Base-by-base conservation (phyloP, 2,797 vertebrate species). In the Bradypodion pumilum region DNA sequence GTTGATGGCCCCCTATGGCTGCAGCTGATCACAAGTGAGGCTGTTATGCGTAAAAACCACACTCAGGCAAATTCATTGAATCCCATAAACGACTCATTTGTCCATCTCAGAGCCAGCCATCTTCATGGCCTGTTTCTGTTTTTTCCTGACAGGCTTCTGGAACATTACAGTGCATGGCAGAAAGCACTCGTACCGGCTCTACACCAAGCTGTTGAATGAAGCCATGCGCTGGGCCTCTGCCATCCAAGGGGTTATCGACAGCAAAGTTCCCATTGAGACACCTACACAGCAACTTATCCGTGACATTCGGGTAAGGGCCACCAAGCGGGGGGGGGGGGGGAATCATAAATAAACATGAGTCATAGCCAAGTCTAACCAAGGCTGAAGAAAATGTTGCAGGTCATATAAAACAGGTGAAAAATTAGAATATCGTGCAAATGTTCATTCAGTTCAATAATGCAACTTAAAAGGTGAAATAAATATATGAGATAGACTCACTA, bases 211-310 rank as follows among this genome's bases (percentile, higher is more conserved):
- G 90, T 89, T 98, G 90, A 98, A 98, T 0, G 98, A 98, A 93
- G 98, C 98, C 83, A 98, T 98, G 97, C 95, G 98, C 77, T 98
- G 98, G 98, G 94, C 97, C 2, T 97, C 97, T 2, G 97, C 98
- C 91, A 97, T 98, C 29, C 98, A 98, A 89, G 97, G 97, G 10
- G 97, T 96, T 40, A 98, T 98, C 78, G 98, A 98, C 95, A 97
- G 91, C 95, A 98, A 98, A 89, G 96, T 97, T 80, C 97, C 97
- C 92, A 98, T 98, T 23, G 97, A 98, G 95, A 98, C 98, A 0
- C 97, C 98, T 16, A 98, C 98, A 0, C 98, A 98, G 86, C 98
- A 98, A 10, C 97, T 98, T 88, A 98, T 98, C 92, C 96, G 96
- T 87, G 98, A 98, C 94, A 98, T 98, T 91, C 98, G 97, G 97